Conservation (phyloP, 2,888 invertebrate genomes). For the Apotomis betuletana region DNA sequence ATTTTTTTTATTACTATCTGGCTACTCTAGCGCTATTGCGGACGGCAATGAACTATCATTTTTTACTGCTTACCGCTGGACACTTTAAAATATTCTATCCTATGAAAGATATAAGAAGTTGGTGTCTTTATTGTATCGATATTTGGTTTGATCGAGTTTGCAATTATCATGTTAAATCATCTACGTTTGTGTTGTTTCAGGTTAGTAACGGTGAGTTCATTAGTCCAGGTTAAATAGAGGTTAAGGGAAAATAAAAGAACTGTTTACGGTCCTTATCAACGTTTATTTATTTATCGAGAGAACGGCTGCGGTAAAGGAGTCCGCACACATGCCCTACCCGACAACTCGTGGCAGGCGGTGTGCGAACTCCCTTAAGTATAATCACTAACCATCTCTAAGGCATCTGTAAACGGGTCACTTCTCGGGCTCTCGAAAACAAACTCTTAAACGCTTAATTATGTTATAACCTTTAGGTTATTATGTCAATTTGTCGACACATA, state of each 20-base stretch:
- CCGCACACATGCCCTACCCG: slow-evolving; percentile 9
- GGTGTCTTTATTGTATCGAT: too few species aligned
- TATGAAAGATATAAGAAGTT: too few species aligned
- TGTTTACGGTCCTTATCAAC: slow-evolving; percentile 24
- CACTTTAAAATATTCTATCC: too few species aligned
- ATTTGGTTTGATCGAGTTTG: too few species aligned
- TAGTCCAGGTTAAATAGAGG: too few species aligned
- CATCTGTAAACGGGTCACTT: slow-evolving; percentile 44
- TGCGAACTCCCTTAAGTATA: slow-evolving; percentile 19
- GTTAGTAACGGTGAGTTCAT: too few species aligned
- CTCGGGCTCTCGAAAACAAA: slow-evolving; percentile 13
- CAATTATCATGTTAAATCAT: too few species aligned
- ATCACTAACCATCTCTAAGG: slow-evolving; percentile 70
- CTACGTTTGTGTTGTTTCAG: too few species aligned
- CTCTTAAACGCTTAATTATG: slow-evolving; percentile 1
- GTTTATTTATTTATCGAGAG: slow-evolving; percentile 33
- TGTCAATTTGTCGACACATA: neutral
- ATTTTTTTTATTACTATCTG: too few species aligned
- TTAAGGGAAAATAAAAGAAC: neutral
- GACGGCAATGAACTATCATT: too few species aligned
- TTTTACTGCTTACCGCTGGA: too few species aligned
- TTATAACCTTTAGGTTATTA: neutral
- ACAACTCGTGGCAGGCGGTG: slow-evolving; percentile 1
- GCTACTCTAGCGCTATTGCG: too few species aligned
- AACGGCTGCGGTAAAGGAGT: slow-evolving; percentile 29